These are phyloP conservation scores for Lynx canadensis DNA, from an alignment of 2,113 vertebrate genomes.

Conservation along the genomic window DNA sequence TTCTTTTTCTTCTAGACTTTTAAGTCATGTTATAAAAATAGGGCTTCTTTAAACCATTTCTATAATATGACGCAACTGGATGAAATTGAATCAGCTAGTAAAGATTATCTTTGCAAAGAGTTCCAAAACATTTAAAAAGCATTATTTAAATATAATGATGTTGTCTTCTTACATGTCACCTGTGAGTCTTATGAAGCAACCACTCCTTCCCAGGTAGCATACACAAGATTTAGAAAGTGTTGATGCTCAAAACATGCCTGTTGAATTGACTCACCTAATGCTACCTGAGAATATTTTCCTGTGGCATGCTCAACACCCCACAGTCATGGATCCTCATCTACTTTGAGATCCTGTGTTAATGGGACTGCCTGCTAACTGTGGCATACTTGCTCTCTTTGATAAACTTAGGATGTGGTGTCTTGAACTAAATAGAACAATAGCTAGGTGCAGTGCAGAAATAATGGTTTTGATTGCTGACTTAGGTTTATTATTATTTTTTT, in stretches of 20 bases:
- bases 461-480: background rate
- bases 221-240: background rate
- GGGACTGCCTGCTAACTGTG: background rate
- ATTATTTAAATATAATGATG: constrained; percentile 39
- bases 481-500: background rate
- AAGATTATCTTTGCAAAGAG: background rate
- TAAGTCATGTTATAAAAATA: background rate
- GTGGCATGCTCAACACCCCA: background rate
- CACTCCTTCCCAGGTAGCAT: background rate
- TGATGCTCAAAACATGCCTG: background rate
- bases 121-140: constrained; percentile 42
- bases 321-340: background rate
- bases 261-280: background rate
- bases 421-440: background rate
- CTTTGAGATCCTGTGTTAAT: background rate
- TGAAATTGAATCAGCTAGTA: constrained; percentile 54
- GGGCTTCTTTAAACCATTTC: constrained; percentile 32
- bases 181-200: background rate
- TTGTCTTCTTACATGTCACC: background rate
- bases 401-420: background rate
- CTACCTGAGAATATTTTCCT: background rate
- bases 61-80: background rate
- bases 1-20: background rate
- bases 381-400: background rate
- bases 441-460: background rate